Evolutionary conservation across 2,888 invertebrate genomes (phyloP), one percentile per base, ranked within the genome.

Genomic region (Lepidocyrtoides sp.): DNA sequence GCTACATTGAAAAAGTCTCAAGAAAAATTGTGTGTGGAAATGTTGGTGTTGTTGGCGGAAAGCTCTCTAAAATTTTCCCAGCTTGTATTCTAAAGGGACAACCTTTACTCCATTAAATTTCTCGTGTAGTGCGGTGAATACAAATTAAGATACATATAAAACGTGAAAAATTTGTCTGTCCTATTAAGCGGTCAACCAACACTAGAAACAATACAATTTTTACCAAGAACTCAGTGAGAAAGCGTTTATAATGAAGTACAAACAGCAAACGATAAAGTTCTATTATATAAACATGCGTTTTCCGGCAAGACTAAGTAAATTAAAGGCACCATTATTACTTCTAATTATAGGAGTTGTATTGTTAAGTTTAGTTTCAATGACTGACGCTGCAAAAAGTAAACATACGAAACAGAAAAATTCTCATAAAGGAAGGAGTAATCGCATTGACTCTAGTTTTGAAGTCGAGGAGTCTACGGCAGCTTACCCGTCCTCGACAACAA

Each of bases 311-410:
- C 1, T 48, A 26, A 48, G 26, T 26, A 75, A 75, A 75, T 12
- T 75, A 29, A 75, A 75, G 44, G 26, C 29, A 44, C 54, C 84
- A 4, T 26, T 89, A n/a, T 36, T 86, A 41, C 12, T 89, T 23
- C 8, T 89, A 63, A 63, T 84, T 29, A 51, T 83, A 48, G 89
- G 89, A 77, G 77, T 89, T 10, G 44, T 84, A 84, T 32, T 89
- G 63, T 77, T 89, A 84, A 89, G 83, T 84, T 29, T 89, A 77
- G 77, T 79, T n/a, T 60, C 89, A 14, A 66, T 32, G 32, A 77
- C 89, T 7, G 89, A 83, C 26, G 89, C 89, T 63, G 89, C 89
- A 3, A 89, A 89, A 41, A 84, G 89, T 77, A 89, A 66, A 75
- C 83, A 77, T 48, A 83, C 89, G 17, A 89, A 89, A 44, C 89